Conservation (phyloP, 2,113 vertebrate genomes). For the Antechinus stuartii region DNA sequence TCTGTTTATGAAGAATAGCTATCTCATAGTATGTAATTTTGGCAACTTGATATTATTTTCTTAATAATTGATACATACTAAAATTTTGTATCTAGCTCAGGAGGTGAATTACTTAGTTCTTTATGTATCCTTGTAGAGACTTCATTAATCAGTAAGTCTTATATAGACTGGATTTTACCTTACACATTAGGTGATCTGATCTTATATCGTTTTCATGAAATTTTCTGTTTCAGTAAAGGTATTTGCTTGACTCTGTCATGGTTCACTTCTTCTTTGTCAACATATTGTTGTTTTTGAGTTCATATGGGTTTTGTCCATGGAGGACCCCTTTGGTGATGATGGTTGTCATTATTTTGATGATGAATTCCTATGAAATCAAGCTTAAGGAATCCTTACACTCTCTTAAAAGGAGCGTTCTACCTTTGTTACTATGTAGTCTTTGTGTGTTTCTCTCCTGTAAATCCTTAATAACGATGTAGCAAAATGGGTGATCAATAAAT, state of each 20-base stretch:
- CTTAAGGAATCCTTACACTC: conserved; percentile 13
- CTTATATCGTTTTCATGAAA: background rate
- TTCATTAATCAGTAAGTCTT: background rate
- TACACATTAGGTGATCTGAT: background rate
- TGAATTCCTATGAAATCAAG: conserved; percentile 30
- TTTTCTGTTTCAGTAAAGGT: background rate
- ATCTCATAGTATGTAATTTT: background rate
- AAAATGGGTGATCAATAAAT: conserved; percentile 3
- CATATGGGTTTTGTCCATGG: background rate
- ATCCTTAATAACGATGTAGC: conserved; percentile 8
- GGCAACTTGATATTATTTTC: background rate
- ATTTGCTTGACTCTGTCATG: background rate
- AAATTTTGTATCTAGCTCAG: background rate
- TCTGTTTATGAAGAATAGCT: background rate
- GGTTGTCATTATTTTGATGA: background rate
- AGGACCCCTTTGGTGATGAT: background rate
- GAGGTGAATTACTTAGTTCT: background rate
- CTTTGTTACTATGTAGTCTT: conserved; percentile 6
- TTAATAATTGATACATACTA: background rate
- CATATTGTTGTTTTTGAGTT: background rate
- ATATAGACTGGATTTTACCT: background rate
- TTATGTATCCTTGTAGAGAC: background rate
- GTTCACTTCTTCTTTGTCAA: background rate
- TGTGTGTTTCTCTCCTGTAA: conserved; percentile 14
- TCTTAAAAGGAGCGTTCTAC: background rate